phyloP scores from a whole-genome alignment of 2,888 invertebrate genomes.

The Drosophila hamatofila region DNA sequence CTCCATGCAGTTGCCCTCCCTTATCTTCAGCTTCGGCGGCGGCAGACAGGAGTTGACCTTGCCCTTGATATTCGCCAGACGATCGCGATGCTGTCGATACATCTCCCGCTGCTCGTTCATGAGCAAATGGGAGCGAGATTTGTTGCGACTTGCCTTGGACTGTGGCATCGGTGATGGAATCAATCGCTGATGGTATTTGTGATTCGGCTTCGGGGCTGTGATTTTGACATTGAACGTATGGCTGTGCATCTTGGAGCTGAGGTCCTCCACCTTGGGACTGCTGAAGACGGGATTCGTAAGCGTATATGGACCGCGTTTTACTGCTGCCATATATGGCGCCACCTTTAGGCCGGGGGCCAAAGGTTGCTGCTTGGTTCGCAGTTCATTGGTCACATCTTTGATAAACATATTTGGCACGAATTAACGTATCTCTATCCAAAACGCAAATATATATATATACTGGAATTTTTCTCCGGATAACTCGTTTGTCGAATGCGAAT shows the following conservation, averaged over 20 bases:
- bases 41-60: slow-evolving; percentile 64
- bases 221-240: slow-evolving; percentile 66
- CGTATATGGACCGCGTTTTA: slow-evolving; percentile 57
- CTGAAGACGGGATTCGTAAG: slow-evolving; percentile 58
- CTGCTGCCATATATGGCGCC: slow-evolving; percentile 55
- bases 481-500: slow-evolving; percentile 24
- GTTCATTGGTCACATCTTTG: slow-evolving; percentile 39
- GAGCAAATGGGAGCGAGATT: slow-evolving; percentile 48
- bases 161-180: slow-evolving; percentile 39
- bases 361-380: slow-evolving; percentile 1
- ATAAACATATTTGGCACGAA: slow-evolving; percentile 55
- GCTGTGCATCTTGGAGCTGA: slow-evolving; percentile 30
- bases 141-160: slow-evolving; percentile 3
- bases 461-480: slow-evolving; percentile 50
- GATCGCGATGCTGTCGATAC: slow-evolving; percentile 72
- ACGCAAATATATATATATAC: slow-evolving; percentile 40
- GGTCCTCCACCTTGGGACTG: slow-evolving; percentile 23
- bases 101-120: slow-evolving; percentile 60
- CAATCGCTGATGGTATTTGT: slow-evolving; percentile 56
- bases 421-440: slow-evolving; percentile 14
- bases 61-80: slow-evolving; percentile 74
- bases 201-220: slow-evolving; percentile 35
- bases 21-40: slow-evolving; percentile 40
- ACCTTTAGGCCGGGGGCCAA: slow-evolving; percentile 6
- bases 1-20: slow-evolving; percentile 65